A percentile compares a stretch with the other conserved stretches of the same genome.
Evolutionary conservation across 92 coral and sea anemone species (phyloP).

Genomic region (Palythoa grandis): DNA sequence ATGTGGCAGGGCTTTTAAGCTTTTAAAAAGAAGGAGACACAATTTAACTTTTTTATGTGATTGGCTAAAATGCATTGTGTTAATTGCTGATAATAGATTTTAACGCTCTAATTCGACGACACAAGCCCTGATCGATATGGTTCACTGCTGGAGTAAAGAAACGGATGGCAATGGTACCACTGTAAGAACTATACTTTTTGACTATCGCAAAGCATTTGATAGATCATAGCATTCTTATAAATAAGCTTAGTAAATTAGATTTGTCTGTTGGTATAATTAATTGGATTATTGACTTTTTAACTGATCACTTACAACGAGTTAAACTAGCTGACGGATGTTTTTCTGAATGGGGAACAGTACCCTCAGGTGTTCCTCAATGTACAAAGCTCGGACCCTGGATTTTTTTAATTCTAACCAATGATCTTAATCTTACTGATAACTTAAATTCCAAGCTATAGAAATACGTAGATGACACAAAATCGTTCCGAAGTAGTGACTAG

Average conservation of each 20-base stretch:
- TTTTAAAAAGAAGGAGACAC: too few relatives aligned
- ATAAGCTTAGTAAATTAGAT: neutral
- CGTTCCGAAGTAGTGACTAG: neutral
- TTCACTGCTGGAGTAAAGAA: too few relatives aligned
- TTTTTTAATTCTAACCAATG: too few relatives aligned
- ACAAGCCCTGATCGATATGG: too few relatives aligned
- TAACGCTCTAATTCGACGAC: too few relatives aligned
- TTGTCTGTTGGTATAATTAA: neutral
- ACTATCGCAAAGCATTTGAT: neutral
- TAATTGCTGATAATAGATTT: too few relatives aligned
- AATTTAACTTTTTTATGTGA: too few relatives aligned
- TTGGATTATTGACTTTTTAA: neutral
- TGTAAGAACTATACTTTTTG: too few relatives aligned
- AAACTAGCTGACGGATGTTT: neutral
- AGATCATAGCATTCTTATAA: neutral
- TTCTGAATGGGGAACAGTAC: neutral
- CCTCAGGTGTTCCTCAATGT: neutral
- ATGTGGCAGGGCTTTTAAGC: too few relatives aligned
- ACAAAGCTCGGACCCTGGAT: neutral
- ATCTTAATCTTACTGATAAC: too few relatives aligned
- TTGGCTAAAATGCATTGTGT: too few relatives aligned
- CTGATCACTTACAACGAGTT: neutral
- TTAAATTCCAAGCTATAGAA: neutral
- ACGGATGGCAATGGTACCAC: too few relatives aligned
- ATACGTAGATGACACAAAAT: neutral